Percentiles rank a stretch among this genome's conserved stretches.
Evolutionary conservation across 1,140 invertebrate species (phyloP).

Genomic region (Drosophila takahashii): DNA sequence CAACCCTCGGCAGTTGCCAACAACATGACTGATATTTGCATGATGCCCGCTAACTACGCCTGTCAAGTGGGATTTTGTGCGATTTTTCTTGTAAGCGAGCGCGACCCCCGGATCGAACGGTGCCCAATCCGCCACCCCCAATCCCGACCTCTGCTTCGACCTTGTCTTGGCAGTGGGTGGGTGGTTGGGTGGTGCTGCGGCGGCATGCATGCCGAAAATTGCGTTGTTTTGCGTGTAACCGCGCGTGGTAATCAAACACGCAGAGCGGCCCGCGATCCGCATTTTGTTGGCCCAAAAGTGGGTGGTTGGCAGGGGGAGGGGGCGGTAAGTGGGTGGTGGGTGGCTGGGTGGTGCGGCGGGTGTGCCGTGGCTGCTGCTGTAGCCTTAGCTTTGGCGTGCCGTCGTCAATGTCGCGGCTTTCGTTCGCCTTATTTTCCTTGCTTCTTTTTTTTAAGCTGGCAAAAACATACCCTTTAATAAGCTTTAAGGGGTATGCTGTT

Average conservation of each 20-base stretch:
- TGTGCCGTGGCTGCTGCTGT: neutral
- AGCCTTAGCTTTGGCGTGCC: slow-evolving; percentile 52
- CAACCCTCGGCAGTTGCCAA: slow-evolving; percentile 54
- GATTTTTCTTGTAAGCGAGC: slow-evolving; percentile 82
- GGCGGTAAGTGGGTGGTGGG: slow-evolving; percentile 2
- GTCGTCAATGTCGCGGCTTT: slow-evolving; percentile 39
- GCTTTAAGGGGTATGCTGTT: neutral
- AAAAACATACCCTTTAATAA: neutral
- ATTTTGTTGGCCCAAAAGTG: neutral
- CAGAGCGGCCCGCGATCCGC: slow-evolving; percentile 46
- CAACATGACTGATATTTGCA: slow-evolving; percentile 81
- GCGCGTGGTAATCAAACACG: slow-evolving; percentile 84
- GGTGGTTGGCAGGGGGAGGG: neutral
- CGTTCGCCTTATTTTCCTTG: slow-evolving; percentile 11
- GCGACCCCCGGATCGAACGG: slow-evolving; percentile 55
- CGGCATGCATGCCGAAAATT: slow-evolving; percentile 83
- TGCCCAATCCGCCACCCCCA: slow-evolving; percentile 10
- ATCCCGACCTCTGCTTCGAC: neutral
- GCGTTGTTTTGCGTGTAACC: slow-evolving; percentile 84
- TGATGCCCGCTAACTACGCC: slow-evolving; percentile 83
- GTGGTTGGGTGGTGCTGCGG: slow-evolving; percentile 23
- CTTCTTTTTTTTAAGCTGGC: slow-evolving; percentile 21
- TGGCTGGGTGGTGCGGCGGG: slow-evolving; percentile 3
- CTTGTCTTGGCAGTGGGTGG: slow-evolving; percentile 21
- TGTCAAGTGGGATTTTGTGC: slow-evolving; percentile 84